Conservation (phyloP, 1,140 invertebrate genomes). For the Pygmarrhopalites habei region DNA sequence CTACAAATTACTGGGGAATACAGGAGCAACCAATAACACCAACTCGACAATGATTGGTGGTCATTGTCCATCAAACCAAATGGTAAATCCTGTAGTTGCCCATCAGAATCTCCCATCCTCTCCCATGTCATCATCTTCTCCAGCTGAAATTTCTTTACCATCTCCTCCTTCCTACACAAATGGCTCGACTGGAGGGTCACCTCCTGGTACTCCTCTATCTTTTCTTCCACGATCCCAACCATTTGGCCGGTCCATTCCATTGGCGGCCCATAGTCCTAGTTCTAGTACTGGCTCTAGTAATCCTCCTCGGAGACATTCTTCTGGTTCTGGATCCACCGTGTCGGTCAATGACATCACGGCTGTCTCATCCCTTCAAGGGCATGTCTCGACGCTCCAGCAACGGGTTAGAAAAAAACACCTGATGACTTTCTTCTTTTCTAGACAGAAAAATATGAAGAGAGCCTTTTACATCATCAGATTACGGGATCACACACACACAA, state of each 20-base stretch:
- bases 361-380: constrained; percentile 52
- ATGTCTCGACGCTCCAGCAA: constrained; percentile 72
- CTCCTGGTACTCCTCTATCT: constrained; percentile 28
- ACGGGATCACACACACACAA: no score
- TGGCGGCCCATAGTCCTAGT: constrained; percentile 54
- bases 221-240: constrained; percentile 39
- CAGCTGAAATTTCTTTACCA: constrained; percentile 24
- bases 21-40: constrained; percentile 11
- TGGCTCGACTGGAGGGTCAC: constrained; percentile 27
- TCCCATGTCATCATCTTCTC: constrained; percentile 40
- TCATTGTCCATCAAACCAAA: constrained; percentile 32
- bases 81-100: constrained; percentile 38
- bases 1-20: constrained; percentile 24
- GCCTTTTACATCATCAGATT: no score
- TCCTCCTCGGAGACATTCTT: constrained; percentile 39
- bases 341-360: constrained; percentile 43
- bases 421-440: constrained; percentile 29
- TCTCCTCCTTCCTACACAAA: constrained; percentile 31
- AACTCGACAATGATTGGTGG: constrained; percentile 27
- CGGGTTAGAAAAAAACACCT: constrained; percentile 68
- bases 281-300: constrained; percentile 49
- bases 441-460: no score
- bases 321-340: constrained; percentile 45
- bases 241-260: constrained; percentile 60
- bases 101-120: constrained; percentile 44